phyloP scores from a whole-genome alignment of 1,140 invertebrate genomes.

The Mercenaria mercenaria region DNA sequence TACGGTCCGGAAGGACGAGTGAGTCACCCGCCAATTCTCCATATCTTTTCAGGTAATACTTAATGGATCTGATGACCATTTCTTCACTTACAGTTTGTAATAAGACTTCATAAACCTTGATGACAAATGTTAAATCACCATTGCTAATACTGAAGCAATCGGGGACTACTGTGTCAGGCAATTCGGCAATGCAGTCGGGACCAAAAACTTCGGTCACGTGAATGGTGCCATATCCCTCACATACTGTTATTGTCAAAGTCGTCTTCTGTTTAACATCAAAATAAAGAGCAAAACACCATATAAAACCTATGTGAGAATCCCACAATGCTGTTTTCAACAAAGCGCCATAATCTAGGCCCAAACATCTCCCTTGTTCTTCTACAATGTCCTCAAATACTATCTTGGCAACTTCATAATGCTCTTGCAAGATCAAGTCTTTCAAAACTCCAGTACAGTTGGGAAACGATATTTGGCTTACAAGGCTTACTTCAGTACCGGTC shows the following conservation, averaged over 20 bases:
- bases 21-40: constrained; percentile 13
- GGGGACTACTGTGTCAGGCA: constrained; percentile 10
- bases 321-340: background rate
- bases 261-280: background rate
- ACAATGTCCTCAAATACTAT: background rate
- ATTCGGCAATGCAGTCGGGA: background rate
- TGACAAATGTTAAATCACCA: background rate
- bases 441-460: background rate
- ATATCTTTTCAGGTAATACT: constrained; percentile 25
- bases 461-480: background rate
- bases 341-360: background rate
- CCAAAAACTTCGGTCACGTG: constrained; percentile 44
- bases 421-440: background rate
- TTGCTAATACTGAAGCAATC: background rate
- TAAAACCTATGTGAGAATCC: background rate
- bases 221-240: background rate
- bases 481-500: background rate
- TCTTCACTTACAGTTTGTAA: background rate
- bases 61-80: background rate
- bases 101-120: background rate
- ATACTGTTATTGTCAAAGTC: background rate
- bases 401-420: background rate
- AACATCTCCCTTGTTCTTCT: background rate
- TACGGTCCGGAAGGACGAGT: background rate
- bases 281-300: constrained; percentile 34